Conservation (phyloP, 2,113 vertebrate genomes). For the Formicarius rufipectus region DNA sequence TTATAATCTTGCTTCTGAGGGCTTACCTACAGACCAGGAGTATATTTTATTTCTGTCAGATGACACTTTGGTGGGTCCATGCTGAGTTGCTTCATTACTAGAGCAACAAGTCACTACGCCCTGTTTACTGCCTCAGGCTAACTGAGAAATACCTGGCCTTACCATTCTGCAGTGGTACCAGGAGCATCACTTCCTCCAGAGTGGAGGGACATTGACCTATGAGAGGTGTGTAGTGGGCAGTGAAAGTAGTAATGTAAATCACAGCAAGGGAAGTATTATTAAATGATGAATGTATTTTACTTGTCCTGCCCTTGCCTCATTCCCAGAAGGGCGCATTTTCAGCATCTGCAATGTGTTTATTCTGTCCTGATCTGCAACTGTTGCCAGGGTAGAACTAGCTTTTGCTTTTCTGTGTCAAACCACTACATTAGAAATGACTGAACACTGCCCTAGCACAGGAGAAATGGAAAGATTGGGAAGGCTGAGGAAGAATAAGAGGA, state of each 20-base stretch:
- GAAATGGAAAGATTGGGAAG: background rate
- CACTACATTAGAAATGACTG: background rate
- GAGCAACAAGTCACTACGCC: background rate
- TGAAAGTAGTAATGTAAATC: background rate
- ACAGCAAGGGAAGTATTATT: background rate
- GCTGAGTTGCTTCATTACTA: background rate
- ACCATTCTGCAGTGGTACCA: background rate
- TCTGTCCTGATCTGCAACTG: background rate
- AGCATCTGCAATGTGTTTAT: background rate
- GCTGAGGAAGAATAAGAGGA: background rate
- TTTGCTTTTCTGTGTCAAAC: background rate
- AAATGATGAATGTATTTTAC: background rate
- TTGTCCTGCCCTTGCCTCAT: background rate
- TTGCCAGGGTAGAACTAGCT: background rate
- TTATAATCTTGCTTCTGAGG: background rate
- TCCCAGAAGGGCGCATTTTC: background rate
- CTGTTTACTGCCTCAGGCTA: background rate
- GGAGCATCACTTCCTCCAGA: background rate
- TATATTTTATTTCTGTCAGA: background rate
- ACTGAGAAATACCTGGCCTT: background rate
- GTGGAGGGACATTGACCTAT: background rate
- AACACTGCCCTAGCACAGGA: background rate
- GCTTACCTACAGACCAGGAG: background rate
- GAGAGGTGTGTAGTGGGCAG: background rate
- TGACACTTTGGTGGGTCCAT: background rate